Conservation (phyloP, 2,797 vertebrate genomes). For the Manis pentadactyla region DNA sequence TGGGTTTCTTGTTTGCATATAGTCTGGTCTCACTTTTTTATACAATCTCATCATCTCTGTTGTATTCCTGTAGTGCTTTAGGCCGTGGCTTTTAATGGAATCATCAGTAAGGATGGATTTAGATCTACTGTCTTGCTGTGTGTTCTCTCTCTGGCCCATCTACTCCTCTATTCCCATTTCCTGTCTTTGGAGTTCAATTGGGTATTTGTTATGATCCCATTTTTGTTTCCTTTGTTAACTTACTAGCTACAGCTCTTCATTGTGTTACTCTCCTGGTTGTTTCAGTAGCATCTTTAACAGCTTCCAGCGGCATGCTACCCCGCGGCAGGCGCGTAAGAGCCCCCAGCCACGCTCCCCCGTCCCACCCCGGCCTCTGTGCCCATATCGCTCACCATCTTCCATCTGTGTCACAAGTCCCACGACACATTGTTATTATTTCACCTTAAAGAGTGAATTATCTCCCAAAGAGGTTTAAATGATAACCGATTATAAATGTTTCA, state of each 20-base stretch:
- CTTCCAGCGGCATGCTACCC: no score
- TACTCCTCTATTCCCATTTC: background rate
- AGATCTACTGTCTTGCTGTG: background rate
- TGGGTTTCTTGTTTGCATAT: accelerated
- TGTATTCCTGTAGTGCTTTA: no score
- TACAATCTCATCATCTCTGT: background rate
- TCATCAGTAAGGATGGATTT: background rate
- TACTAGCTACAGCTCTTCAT: background rate
- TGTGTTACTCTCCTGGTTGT: accelerated
- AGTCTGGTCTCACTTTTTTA: background rate
- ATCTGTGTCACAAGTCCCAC: background rate
- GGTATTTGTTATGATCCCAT: background rate
- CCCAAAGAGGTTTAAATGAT: background rate
- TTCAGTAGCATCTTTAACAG: no score
- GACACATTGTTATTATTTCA: background rate
- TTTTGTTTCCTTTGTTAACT: background rate
- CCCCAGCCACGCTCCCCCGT: no score
- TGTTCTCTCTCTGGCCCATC: background rate
- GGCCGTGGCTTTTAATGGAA: no score
- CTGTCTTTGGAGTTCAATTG: background rate
- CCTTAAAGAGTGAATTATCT: background rate
- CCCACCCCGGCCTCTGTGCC: no score
- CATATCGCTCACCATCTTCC: accelerated
- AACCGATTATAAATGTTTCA: accelerated
- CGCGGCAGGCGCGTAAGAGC: no score